Evolutionary conservation across 1,140 invertebrate species (phyloP), one percentile per base, ranked within the genome.

Genomic region (Centruroides sculpturatus): DNA sequence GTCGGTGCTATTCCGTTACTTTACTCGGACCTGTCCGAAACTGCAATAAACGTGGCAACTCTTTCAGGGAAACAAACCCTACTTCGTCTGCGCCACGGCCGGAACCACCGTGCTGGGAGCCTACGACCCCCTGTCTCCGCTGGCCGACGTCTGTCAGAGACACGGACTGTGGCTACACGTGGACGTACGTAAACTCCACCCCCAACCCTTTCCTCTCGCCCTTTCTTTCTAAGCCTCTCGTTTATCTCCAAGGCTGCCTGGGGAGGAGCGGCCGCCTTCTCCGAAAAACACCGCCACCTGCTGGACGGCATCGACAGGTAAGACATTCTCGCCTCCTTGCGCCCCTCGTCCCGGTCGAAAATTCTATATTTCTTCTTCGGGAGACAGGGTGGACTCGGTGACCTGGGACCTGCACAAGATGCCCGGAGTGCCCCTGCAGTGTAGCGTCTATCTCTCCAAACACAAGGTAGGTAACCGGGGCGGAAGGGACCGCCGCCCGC

Each of bases 381-480:
- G 35, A 9, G 12, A 5, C 75, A 84, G 92, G 67, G 92, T 92
- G 57, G 84, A 98, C 71, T 98, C 95, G 1, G 87, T 99, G 53
- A 97, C 94, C 50, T 99, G 96, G 95, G 98, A 99, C 78, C 94
- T 95, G 23, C 96, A 99, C 74, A 99, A 98, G 76, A 80, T 98
- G 72, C 93, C 98, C 89, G 92, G 93, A 7, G 86, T 89, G 1
- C 78, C 94, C 47, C 80, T 99, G 5, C 96, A 99, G 71, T 98
- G 95, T 76, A 97, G 92, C 12, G 92, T 92, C 0, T 87, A 98
- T 66, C 87, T 99, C 69, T 90, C 97, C 75, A 90, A 89, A 73
- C 87, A 96, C 73, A 86, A 94, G 74, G 95, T 98, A 80, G 86
- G 84, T 81, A n/a, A 53, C 51, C 35, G 35, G 5, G 23, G 8